Evolutionary conservation across 1,140 invertebrate species (phyloP).

Genomic region (Polyergus mexicanus): DNA sequence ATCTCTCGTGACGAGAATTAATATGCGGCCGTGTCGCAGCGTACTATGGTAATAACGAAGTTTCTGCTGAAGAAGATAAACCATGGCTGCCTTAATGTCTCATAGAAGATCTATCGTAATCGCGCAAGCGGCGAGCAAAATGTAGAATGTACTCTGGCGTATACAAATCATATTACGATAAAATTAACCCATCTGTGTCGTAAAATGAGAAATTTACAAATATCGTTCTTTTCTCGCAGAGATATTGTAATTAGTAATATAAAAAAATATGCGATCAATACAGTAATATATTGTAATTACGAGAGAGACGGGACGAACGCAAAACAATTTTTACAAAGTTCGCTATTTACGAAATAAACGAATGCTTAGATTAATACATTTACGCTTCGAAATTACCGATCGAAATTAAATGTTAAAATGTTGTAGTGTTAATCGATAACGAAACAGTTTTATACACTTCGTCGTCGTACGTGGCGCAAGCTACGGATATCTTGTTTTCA

Average conservation of each 20-base stretch:
- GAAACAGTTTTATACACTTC: neutral
- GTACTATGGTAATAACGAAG: constrained; percentile 57
- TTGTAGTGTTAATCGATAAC: constrained; percentile 5
- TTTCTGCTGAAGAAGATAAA: constrained; percentile 60
- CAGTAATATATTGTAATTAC: neutral
- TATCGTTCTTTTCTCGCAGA: neutral
- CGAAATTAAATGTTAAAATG: neutral
- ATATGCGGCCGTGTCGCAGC: constrained; percentile 56
- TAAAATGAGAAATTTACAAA: constrained; percentile 17
- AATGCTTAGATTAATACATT: neutral
- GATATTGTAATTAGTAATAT: neutral
- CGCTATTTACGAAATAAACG: neutral
- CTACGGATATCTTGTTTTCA: constrained; percentile 12
- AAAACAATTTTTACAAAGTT: neutral
- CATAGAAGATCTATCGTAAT: constrained; percentile 32
- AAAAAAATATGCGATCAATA: neutral
- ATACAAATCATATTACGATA: neutral
- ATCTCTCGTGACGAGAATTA: constrained; percentile 60
- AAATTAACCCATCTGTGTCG: neutral
- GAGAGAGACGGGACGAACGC: neutral
- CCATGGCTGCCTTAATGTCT: constrained; percentile 42
- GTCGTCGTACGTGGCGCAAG: neutral
- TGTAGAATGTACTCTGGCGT: neutral
- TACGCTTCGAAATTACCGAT: neutral
- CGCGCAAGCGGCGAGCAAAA: constrained; percentile 12